Conservation (phyloP, 2,797 vertebrate genomes). For the Syngnathus rostellatus region DNA sequence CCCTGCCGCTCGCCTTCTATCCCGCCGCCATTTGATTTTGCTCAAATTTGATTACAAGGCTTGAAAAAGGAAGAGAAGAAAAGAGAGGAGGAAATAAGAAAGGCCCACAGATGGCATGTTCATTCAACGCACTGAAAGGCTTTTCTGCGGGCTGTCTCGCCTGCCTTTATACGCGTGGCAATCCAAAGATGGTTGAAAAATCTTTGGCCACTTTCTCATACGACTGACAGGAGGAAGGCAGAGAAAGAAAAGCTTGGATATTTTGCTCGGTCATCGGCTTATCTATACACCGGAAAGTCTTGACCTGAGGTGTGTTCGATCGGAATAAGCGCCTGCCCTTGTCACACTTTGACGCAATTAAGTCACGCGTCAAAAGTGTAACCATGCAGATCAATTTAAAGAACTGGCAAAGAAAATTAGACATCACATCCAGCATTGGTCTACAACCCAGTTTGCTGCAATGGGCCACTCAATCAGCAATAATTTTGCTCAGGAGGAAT, state of each 20-base stretch:
- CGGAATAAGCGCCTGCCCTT: constrained; percentile 88
- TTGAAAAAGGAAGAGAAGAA: constrained; percentile 89
- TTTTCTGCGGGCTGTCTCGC: constrained; percentile 95
- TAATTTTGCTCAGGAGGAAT: constrained; percentile 88
- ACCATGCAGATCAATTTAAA: constrained; percentile 77
- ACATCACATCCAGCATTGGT: constrained; percentile 68
- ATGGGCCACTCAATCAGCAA: constrained; percentile 79
- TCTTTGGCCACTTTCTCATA: constrained; percentile 95
- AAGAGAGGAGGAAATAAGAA: constrained; percentile 94
- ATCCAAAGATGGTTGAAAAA: constrained; percentile 88
- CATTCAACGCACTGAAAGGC: constrained; percentile 98
- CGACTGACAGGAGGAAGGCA: constrained; percentile 78
- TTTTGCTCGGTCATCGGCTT: constrained; percentile 33
- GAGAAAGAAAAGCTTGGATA: constrained; percentile 74
- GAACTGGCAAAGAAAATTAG: constrained; percentile 11
- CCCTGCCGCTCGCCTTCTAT: constrained; percentile 73
- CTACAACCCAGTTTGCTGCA: constrained; percentile 82
- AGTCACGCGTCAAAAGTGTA: constrained; percentile 64
- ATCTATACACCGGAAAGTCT: constrained; percentile 72
- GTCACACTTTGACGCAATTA: constrained; percentile 84
- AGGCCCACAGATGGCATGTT: constrained; percentile 98
- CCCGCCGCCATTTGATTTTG: constrained; percentile 97
- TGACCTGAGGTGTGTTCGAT: constrained; percentile 84
- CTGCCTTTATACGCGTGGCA: constrained; percentile 98
- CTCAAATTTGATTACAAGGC: constrained; percentile 99